phyloP scores from a whole-genome alignment of 2,888 invertebrate species.

The Hirtodrosophila alboralis region DNA sequence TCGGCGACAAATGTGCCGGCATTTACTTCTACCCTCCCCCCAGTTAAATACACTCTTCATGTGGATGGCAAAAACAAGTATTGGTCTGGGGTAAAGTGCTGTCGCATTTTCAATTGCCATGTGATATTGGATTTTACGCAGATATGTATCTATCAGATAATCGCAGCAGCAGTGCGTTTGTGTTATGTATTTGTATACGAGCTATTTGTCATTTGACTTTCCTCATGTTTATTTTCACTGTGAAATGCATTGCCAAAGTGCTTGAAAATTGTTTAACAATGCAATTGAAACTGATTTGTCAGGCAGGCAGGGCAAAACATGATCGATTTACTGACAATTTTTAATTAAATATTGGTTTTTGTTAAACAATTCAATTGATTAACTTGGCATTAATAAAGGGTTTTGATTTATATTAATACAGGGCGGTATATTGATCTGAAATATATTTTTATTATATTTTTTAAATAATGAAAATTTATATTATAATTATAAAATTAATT shows the following conservation, averaged over 20 bases:
- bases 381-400: no score
- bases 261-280: constrained; percentile 45
- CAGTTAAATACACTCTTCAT: not conserved
- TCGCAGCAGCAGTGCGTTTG: constrained; percentile 21
- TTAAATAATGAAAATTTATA: no score
- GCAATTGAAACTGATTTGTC: constrained; percentile 47
- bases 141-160: constrained; percentile 44
- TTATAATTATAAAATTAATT: no score
- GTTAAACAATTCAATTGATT: no score
- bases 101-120: constrained; percentile 64
- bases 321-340: constrained; percentile 49
- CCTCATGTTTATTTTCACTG: constrained; percentile 45
- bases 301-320: constrained; percentile 15
- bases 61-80: constrained; percentile 64
- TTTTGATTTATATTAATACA: no score
- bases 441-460: no score
- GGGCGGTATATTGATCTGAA: no score
- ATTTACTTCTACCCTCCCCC: constrained; percentile 9
- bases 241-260: constrained; percentile 48
- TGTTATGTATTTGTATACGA: constrained; percentile 46
- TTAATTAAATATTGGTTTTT: not conserved
- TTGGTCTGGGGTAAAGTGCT: constrained; percentile 63
- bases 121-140: constrained; percentile 54
- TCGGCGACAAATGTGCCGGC: constrained; percentile 62
- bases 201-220: constrained; percentile 57